Conservation (phyloP, 1,140 invertebrate genomes). For the Sminthurinus signatus region DNA sequence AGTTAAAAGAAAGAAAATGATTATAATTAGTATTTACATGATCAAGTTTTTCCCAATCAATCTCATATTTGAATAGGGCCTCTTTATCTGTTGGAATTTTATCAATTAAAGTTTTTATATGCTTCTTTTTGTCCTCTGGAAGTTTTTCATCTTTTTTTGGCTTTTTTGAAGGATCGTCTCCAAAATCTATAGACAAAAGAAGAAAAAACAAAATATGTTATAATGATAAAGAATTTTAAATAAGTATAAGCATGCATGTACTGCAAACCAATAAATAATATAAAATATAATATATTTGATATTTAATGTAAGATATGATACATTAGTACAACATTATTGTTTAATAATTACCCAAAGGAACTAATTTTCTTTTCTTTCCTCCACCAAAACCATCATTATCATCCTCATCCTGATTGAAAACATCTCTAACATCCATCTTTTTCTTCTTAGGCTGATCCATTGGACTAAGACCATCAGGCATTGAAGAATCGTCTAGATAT, state of each 20-base stretch:
- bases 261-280: no score
- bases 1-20: no score
- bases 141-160: slow-evolving; percentile 60
- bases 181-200: slow-evolving; percentile 44
- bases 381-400: slow-evolving; percentile 56
- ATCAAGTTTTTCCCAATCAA: slow-evolving; percentile 86
- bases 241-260: no score
- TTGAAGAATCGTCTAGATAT: slow-evolving; percentile 35
- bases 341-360: slow-evolving; percentile 60
- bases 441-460: slow-evolving; percentile 54
- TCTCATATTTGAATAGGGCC: slow-evolving; percentile 84
- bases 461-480: slow-evolving; percentile 28
- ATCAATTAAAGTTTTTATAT: slow-evolving; percentile 92
- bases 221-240: neutral
- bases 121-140: slow-evolving; percentile 89
- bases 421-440: slow-evolving; percentile 76
- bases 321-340: neutral
- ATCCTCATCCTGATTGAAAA: slow-evolving; percentile 86
- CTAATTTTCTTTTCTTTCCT: slow-evolving; percentile 72
- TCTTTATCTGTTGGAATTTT: slow-evolving; percentile 97
- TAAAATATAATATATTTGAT: no score
- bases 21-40: slow-evolving; percentile 61
- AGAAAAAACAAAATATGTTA: slow-evolving; percentile 9
- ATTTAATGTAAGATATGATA: neutral
- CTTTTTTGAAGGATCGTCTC: slow-evolving; percentile 56